A percentile compares a stretch with the other conserved stretches of the same genome.
Evolutionary conservation across 1,140 invertebrate species (phyloP).

Genomic region (Aradophagus sp.): DNA sequence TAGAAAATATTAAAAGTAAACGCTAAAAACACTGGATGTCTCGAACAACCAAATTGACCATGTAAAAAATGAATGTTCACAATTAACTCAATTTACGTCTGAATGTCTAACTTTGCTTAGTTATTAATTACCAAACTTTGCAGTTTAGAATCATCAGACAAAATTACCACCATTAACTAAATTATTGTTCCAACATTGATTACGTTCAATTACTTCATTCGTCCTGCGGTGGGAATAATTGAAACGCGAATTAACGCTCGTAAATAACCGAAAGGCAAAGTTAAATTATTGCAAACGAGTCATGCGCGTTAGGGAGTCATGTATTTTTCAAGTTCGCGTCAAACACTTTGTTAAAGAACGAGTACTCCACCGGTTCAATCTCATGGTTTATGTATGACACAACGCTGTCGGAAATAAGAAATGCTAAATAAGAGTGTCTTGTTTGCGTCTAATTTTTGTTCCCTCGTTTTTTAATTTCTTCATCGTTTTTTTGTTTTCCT

Average conservation of each 20-base stretch:
- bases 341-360: constrained; percentile 25
- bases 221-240: no score
- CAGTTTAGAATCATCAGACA: no score
- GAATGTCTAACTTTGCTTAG: no score
- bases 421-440: constrained; percentile 35
- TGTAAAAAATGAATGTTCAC: no score
- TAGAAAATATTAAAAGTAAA: no score
- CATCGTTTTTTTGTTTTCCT: background rate
- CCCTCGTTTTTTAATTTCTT: background rate
- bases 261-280: constrained; percentile 15
- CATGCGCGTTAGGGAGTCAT: constrained; percentile 29
- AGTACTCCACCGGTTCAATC: constrained; percentile 27
- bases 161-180: no score
- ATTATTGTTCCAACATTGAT: no score
- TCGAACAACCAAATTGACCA: no score
- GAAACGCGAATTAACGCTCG: constrained; percentile 9
- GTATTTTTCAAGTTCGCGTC: constrained; percentile 20
- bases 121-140: no score
- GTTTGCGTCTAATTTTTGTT: constrained; percentile 24
- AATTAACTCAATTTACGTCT: no score
- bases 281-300: constrained; percentile 7
- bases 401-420: constrained; percentile 33
- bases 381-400: constrained; percentile 40
- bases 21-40: no score
- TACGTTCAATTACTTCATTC: no score